phyloP scores from a whole-genome alignment of 2,113 vertebrate genomes.

The Gnathonemus echidnorhynchus region DNA sequence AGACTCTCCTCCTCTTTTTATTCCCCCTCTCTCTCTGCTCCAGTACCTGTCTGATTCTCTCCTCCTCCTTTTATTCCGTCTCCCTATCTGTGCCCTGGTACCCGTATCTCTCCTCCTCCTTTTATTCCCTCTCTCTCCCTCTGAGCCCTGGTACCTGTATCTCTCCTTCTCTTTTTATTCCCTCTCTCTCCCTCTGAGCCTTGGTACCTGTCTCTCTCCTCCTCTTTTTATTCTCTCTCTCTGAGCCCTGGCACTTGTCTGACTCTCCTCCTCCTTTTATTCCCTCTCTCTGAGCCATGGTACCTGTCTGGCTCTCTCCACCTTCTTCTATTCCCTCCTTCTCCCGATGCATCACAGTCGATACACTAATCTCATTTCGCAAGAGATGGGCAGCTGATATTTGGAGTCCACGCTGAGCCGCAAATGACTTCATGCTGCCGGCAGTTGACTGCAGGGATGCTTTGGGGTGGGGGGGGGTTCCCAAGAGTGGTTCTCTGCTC shows the following conservation, averaged over 20 bases:
- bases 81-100: background rate
- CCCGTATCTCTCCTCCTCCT: background rate
- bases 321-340: background rate
- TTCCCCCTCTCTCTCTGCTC: no score
- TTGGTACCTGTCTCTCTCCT: background rate
- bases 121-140: no score
- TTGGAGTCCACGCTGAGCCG: conserved; percentile 20
- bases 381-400: conserved; percentile 23
- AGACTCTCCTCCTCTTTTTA: no score
- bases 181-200: no score
- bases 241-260: no score
- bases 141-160: no score
- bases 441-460: background rate
- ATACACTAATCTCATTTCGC: conserved; percentile 35
- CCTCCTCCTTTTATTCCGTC: background rate
- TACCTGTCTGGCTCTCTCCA: background rate
- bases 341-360: background rate
- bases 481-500: background rate
- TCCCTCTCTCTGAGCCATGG: no score
- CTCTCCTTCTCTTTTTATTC: no score
- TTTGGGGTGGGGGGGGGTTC: background rate
- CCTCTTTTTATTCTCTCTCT: no score
- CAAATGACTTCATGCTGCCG: conserved; percentile 28
- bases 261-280: no score
- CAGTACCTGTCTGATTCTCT: background rate